These are phyloP conservation scores for Parotocinclus haroldoi DNA, from an alignment of 2,797 vertebrate genomes.

Conservation along the genomic window DNA sequence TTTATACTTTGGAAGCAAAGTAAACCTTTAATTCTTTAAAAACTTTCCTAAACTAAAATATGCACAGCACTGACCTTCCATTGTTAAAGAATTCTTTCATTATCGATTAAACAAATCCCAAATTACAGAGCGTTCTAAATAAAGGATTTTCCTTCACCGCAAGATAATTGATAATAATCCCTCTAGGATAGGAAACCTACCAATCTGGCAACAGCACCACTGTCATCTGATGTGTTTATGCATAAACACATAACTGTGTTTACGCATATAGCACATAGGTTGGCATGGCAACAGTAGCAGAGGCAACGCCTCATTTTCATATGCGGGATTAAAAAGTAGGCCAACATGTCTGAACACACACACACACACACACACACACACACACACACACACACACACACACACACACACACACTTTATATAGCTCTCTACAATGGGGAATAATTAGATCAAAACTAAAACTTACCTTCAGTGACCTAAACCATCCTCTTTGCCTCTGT, in stretches of 20 bases:
- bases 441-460: too few species aligned
- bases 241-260: slow-evolving; percentile 45
- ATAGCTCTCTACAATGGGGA: background rate
- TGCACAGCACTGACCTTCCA: too few species aligned
- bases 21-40: too few species aligned
- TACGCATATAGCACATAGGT: slow-evolving; percentile 15
- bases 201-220: slow-evolving; percentile 45
- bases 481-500: too few species aligned
- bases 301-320: slow-evolving; percentile 44
- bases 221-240: slow-evolving; percentile 59
- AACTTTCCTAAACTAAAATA: too few species aligned
- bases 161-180: background rate
- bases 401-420: background rate
- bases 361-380: slow-evolving; percentile 11
- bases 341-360: slow-evolving; percentile 23
- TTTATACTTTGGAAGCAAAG: too few species aligned
- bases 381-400: background rate
- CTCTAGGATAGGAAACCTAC: background rate
- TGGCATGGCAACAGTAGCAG: slow-evolving; percentile 59
- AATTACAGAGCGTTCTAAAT: too few species aligned
- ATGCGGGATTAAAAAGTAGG: slow-evolving; percentile 38
- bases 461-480: too few species aligned
- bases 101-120: too few species aligned
- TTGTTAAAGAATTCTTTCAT: too few species aligned
- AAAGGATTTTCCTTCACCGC: background rate